Percentiles rank a stretch among this genome's conserved stretches.
Conservation (phyloP, 2,888 invertebrate genomes). For the Capitulum mitella region DNA sequence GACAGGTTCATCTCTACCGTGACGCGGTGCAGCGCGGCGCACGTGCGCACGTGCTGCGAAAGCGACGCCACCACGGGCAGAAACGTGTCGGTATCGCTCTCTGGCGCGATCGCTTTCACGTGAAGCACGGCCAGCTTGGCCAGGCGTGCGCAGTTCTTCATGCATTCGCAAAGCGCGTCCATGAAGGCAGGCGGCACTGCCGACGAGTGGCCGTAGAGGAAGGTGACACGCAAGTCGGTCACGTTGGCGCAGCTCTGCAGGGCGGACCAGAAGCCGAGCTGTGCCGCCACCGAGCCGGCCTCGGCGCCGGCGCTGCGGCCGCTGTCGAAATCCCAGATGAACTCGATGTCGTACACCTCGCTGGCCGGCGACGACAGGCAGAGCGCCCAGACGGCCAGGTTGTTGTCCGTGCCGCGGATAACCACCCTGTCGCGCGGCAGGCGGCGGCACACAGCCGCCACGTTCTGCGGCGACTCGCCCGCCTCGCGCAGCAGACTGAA, state of each 20-base stretch:
- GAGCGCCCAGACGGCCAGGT: conserved; percentile 68
- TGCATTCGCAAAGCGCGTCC: conserved; percentile 69
- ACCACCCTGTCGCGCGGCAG: conserved; percentile 40
- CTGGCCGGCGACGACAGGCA: conserved; percentile 93
- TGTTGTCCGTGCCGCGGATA: conserved; percentile 64
- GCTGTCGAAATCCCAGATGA: conserved; percentile 98
- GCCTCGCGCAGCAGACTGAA: conserved; percentile 20
- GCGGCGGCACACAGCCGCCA: conserved; percentile 30
- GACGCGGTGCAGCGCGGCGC: conserved; percentile 69
- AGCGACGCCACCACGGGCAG: conserved; percentile 78
- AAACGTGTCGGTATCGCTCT: conserved; percentile 50
- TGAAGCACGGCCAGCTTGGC: conserved; percentile 79
- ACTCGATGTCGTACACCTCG: conserved; percentile 81
- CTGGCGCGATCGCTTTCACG: conserved; percentile 56
- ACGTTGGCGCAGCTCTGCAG: conserved; percentile 76
- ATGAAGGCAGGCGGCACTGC: conserved; percentile 52
- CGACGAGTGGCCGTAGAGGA: conserved; percentile 76
- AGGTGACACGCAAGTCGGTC: conserved; percentile 87
- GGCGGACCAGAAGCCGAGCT: conserved; percentile 58
- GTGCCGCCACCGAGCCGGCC: conserved; percentile 75
- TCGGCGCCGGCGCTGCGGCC: conserved; percentile 92
- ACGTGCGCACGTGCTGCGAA: conserved; percentile 78
- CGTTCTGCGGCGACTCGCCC: conserved; percentile 15
- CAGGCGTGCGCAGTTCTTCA: conserved; percentile 72
- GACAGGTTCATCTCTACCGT: conserved; percentile 54